phyloP scores from a whole-genome alignment of 2,113 vertebrate genomes.

The Oreochromis spilurus region DNA sequence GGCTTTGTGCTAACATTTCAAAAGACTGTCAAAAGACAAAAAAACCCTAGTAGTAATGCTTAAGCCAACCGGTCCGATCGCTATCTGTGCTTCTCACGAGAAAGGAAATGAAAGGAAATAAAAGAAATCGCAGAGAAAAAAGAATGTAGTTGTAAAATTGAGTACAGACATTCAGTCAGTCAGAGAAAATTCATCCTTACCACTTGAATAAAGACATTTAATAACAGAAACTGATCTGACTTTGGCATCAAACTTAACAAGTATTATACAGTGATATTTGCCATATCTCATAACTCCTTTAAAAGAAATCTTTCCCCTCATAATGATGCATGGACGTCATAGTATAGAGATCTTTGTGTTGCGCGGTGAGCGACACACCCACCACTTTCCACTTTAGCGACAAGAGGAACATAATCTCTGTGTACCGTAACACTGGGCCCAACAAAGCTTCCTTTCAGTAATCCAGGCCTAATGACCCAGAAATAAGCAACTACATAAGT shows the following conservation, averaged over 20 bases:
- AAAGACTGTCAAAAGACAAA: slow-evolving; percentile 18
- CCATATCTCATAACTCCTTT: not conserved
- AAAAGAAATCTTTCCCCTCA: not conserved
- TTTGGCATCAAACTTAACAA: not conserved
- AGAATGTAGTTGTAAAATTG: not conserved
- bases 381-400: not conserved
- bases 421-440: not conserved
- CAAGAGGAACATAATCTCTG: not conserved
- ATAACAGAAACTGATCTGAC: not conserved
- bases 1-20: not conserved
- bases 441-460: not conserved
- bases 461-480: not conserved
- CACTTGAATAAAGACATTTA: not conserved
- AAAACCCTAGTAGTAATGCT: slow-evolving; percentile 3
- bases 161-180: not conserved
- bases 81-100: slow-evolving; percentile 15
- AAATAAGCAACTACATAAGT: slow-evolving; percentile 12
- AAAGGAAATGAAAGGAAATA: not conserved
- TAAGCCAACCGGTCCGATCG: slow-evolving; percentile 30
- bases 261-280: not conserved
- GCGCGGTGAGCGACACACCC: not conserved
- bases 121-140: not conserved
- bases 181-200: not conserved
- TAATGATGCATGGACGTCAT: not conserved
- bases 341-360: slow-evolving; percentile 16